phyloP scores from a whole-genome alignment of 2,113 vertebrate species.

The Petaurus breviceps region DNA sequence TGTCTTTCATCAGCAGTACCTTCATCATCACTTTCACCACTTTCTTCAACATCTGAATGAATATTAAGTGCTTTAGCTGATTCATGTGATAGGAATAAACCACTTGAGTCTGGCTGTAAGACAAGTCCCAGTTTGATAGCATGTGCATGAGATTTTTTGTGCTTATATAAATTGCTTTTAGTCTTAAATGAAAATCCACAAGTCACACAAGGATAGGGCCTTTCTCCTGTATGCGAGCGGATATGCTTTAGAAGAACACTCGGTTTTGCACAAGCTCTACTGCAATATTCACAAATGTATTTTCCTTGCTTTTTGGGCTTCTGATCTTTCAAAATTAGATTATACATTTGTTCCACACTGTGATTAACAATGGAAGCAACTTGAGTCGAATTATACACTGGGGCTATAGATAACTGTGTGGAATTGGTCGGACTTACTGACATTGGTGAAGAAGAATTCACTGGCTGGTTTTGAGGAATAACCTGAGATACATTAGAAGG shows the following conservation, averaged over 20 bases:
- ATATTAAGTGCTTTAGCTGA: slow-evolving; percentile 93
- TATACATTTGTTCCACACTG: slow-evolving; percentile 91
- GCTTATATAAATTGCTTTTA: slow-evolving; percentile 99
- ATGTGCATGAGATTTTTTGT: slow-evolving; percentile 99
- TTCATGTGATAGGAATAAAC: slow-evolving; percentile 91
- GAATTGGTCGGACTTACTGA: slow-evolving; percentile 89
- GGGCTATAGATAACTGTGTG: slow-evolving; percentile 89
- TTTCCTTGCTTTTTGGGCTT: slow-evolving; percentile 98
- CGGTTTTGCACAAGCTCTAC: slow-evolving; percentile 96
- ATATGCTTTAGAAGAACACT: slow-evolving; percentile 98
- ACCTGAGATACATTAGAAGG: slow-evolving; percentile 88
- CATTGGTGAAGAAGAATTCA: slow-evolving; percentile 88
- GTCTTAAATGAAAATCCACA: slow-evolving; percentile 99
- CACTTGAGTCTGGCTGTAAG: slow-evolving; percentile 90
- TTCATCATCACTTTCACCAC: slow-evolving; percentile 95
- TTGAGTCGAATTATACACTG: slow-evolving; percentile 90
- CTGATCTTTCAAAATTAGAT: slow-evolving; percentile 92
- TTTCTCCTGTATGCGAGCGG: slow-evolving; percentile 97
- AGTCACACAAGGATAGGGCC: slow-evolving; percentile 96
- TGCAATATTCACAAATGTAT: slow-evolving; percentile 97
- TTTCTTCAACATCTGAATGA: slow-evolving; percentile 95
- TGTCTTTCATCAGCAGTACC: slow-evolving; percentile 88
- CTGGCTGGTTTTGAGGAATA: slow-evolving; percentile 91
- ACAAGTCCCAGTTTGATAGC: slow-evolving; percentile 96
- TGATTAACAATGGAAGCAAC: slow-evolving; percentile 90